Evolutionary conservation across 2,797 vertebrate species (phyloP), one percentile per base, ranked within the genome.

Genomic region (Gymnodraco acuticeps): DNA sequence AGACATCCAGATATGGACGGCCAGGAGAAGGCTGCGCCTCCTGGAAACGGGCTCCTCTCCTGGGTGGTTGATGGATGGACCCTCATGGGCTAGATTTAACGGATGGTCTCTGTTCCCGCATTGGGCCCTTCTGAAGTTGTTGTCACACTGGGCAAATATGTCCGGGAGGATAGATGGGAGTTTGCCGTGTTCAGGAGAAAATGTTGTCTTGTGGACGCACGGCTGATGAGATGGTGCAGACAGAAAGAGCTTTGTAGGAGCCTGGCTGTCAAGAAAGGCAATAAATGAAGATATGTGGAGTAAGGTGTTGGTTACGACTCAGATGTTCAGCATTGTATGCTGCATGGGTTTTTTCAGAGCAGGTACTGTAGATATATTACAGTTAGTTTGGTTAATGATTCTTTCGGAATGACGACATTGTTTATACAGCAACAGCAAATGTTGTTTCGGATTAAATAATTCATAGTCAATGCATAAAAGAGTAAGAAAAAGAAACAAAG

Each of bases 161-260:
- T 87, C 84, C 12, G 10, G 69, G 68, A 89, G 89, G 89, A 94
- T 89, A 78, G 87, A 94, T 93, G 87, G 74, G 64, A 82, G 82
- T 85, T 88, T 85, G 61, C 79, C 19, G 62, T 87, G 77, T 79
- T 88, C 62, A 69, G 71, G 62, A 84, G 78, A 80, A 88, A 86
- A 86, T 81, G 85, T 87, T 87, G 86, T 89, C 75, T 83, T 50
- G 59, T 43, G 48, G 70, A 76, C 27, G 73, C 66, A 51, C 5
- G 6, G 69, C 59, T 59, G 80, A 85, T 84, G 80, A 82, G 82
- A 73, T 17, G 47, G 47, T 1, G 27, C 78, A 80, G 65, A 68
- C 68, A 59, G 71, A 19, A 23, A 45, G 41, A 54, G 64, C 83
- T 82, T 55, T 70, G 64, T 67, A 50, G 63, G 58, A 54, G 47